Conservation (phyloP, 2,113 vertebrate species). For the Piprites chloris region DNA sequence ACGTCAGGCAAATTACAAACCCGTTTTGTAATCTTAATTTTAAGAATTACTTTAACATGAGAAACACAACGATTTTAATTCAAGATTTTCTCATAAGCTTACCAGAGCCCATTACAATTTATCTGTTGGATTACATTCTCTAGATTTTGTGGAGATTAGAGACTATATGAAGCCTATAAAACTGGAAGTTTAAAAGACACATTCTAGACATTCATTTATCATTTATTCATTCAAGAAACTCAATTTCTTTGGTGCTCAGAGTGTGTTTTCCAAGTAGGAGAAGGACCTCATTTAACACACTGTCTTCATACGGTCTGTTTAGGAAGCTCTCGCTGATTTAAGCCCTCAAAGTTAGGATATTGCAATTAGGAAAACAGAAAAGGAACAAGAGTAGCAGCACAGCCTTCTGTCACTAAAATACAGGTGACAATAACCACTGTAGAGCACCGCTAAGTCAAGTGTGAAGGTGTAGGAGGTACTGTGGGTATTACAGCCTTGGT, state of each 20-base stretch:
- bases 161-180: background rate
- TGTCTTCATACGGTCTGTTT: background rate
- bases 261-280: background rate
- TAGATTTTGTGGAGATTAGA: background rate
- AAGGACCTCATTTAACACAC: background rate
- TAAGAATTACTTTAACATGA: constrained; percentile 46
- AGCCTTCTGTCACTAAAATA: background rate
- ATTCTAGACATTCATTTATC: background rate
- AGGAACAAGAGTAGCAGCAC: background rate
- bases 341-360: background rate
- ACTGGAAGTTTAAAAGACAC: constrained; percentile 13
- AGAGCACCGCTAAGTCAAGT: background rate
- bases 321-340: background rate
- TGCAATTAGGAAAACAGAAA: background rate
- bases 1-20: constrained; percentile 69
- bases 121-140: background rate
- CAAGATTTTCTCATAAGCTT: background rate
- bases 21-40: constrained; percentile 70
- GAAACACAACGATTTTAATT: constrained; percentile 24
- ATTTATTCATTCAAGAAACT: background rate
- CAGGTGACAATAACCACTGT: background rate
- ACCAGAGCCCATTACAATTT: background rate
- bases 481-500: background rate
- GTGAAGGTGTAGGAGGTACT: background rate
- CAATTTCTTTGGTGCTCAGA: background rate